phyloP scores from a whole-genome alignment of 64 coral and sea anemone species.

The Acropora tenuis region DNA sequence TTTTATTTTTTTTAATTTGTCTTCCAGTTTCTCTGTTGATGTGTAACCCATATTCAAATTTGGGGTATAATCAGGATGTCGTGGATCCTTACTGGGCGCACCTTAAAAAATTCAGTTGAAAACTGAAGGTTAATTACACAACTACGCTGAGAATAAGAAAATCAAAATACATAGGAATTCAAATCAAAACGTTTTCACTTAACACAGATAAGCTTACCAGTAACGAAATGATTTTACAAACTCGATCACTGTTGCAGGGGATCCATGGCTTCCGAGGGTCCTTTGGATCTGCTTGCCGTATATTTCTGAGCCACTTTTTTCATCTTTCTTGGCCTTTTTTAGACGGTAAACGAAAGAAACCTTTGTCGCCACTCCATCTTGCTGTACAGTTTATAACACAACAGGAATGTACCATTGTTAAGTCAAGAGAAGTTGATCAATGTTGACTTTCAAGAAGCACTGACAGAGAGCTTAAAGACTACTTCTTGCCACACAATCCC shows the following conservation, averaged over 20 bases:
- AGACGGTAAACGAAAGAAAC: slow-evolving; percentile 18
- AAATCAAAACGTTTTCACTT: not conserved
- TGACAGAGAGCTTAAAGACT: not conserved
- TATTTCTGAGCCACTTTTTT: slow-evolving; percentile 14
- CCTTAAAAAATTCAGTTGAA: not conserved
- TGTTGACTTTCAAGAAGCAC: not conserved
- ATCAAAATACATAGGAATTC: not conserved
- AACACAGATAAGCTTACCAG: slow-evolving; percentile 18
- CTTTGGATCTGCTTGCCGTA: not conserved
- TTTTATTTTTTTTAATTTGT: slow-evolving; percentile 9
- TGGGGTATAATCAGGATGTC: slow-evolving; percentile 37
- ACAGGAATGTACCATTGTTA: slow-evolving; percentile 35
- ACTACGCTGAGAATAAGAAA: slow-evolving; percentile 14
- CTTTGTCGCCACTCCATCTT: slow-evolving; percentile 20
- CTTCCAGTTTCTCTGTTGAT: slow-evolving; percentile 7
- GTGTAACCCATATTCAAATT: slow-evolving; percentile 26
- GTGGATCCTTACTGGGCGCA: slow-evolving; percentile 5
- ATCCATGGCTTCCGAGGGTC: slow-evolving; percentile 18
- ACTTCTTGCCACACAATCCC: slow-evolving; percentile 45
- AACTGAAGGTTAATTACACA: not conserved
- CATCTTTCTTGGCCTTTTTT: slow-evolving; percentile 4
- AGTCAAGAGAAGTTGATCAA: not conserved
- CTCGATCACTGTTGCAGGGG: slow-evolving; percentile 14
- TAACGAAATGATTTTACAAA: slow-evolving; percentile 30
- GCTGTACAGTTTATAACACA: slow-evolving; percentile 26